Percentiles rank a stretch among this genome's conserved stretches.
These are phyloP conservation scores for Odocoileus virginianus DNA, from an alignment of 2,113 vertebrate species.

Conservation along the genomic window DNA sequence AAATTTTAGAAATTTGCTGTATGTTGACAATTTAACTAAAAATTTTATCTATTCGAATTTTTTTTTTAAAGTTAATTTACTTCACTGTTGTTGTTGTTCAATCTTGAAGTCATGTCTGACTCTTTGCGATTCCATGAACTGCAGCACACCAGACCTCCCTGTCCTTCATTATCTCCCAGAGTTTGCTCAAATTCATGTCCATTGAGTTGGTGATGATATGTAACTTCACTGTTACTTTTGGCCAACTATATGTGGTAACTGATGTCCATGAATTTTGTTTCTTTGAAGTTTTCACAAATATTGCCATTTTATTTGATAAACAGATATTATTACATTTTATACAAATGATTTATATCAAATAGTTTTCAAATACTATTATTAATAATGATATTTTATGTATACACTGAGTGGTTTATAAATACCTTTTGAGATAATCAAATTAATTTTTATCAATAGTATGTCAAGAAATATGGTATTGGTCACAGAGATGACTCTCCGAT, in stretches of 20 bases:
- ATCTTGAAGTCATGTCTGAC: rapidly evolving
- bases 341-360: conserved; percentile 45
- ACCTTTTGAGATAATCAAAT: conserved; percentile 47
- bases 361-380: conserved; percentile 40
- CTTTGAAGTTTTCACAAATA: conserved; percentile 35
- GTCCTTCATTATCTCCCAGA: background rate
- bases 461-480: conserved; percentile 34
- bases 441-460: conserved; percentile 59
- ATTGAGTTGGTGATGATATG: background rate
- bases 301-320: background rate
- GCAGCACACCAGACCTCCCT: background rate
- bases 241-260: background rate
- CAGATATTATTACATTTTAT: background rate
- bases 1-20: background rate
- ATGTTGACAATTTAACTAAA: background rate
- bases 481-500: background rate
- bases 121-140: background rate
- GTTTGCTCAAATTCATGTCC: background rate
- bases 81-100: background rate
- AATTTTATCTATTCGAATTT: background rate
- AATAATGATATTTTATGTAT: conserved; percentile 13
- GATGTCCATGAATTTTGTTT: background rate
- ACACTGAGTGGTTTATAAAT: conserved; percentile 42
- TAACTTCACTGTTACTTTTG: background rate
- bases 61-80: background rate